phyloP scores from a whole-genome alignment of 2,797 vertebrate genomes.

The Poliocrania exsul region DNA sequence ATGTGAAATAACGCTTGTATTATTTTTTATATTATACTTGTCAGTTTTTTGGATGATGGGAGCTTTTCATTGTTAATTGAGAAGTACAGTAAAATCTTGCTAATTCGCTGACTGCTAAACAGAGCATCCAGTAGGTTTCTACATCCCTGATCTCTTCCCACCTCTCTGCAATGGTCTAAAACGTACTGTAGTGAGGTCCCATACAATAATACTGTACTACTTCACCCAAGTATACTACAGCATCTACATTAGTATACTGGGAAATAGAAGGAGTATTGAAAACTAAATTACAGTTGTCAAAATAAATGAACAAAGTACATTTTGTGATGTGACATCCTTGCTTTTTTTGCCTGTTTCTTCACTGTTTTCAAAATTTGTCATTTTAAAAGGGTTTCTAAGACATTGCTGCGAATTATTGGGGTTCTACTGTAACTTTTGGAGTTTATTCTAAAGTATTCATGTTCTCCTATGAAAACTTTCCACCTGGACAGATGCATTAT shows the following conservation, averaged over 20 bases:
- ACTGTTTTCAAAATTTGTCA: slow-evolving; percentile 37
- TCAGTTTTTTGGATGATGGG: not conserved
- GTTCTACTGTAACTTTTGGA: slow-evolving; percentile 62
- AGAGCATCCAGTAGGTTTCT: not conserved
- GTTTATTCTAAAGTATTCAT: slow-evolving; percentile 30
- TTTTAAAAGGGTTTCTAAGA: slow-evolving; percentile 49
- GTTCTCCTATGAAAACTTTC: slow-evolving; percentile 56
- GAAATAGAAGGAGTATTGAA: slow-evolving; percentile 46
- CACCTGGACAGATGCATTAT: slow-evolving; percentile 28
- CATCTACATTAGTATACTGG: slow-evolving; percentile 42
- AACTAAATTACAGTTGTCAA: slow-evolving; percentile 51
- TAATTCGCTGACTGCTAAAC: slow-evolving; percentile 53
- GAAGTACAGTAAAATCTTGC: slow-evolving; percentile 66
- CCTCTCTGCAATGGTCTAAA: slow-evolving; percentile 56
- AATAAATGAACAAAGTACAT: slow-evolving; percentile 69
- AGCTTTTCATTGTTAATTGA: slow-evolving; percentile 33
- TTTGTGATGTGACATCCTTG: slow-evolving; percentile 66
- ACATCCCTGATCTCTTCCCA: slow-evolving; percentile 6
- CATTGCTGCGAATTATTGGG: slow-evolving; percentile 59
- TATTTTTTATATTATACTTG: slow-evolving; percentile 55
- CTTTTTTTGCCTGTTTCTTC: slow-evolving; percentile 67
- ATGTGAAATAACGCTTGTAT: slow-evolving; percentile 27
- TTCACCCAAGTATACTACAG: slow-evolving; percentile 52
- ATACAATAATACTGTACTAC: slow-evolving; percentile 26
- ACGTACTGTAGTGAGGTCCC: slow-evolving; percentile 44